Evolutionary conservation across 1,140 invertebrate genomes (phyloP), one percentile per base, ranked within the genome.

Genomic region (Leptopilina clavipes): DNA sequence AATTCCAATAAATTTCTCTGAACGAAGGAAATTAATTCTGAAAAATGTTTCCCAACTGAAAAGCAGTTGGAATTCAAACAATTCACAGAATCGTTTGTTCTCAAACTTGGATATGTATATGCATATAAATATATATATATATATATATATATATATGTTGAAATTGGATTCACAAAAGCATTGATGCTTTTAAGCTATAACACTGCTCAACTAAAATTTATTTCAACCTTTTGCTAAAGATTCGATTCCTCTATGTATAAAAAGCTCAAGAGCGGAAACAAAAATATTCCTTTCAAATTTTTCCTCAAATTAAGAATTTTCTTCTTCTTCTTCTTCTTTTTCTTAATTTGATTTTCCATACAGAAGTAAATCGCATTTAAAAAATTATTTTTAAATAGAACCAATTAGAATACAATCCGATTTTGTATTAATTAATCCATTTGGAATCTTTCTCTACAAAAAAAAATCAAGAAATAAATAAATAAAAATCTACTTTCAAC

Each of bases 21-120:
- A 48, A 17, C 48, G n/a, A 52, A 52, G 48, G 48, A 52, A 52
- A 52, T 52, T 52, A 52, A 52, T 52, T 52, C 48, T 52, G 48
- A 52, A 52, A 52, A 52, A 52, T 52, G 48, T 52, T 52, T 7
- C 8, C n/a, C n/a, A 48, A 48, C 45, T 48, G 45, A 48, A n/a
- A 48, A 48, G 45, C 48, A 52, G 48, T 52, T 17, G 14, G 48
- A 52, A 52, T 52, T 52, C 48, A 52, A 52, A 52, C 48, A 52
- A 52, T 52, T 52, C n/a, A 17, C n/a, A 52, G 48, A 52, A 52
- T 17, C 48, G n/a, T 52, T 52, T 52, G 48, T 52, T 52, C 48
- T 52, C 48, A 52, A 52, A 52, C 48, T 48, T 48, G 45, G 12
- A n/a, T 48, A 48, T n/a, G 12, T 31, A 31, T 31, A 31, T 31